Base-by-base conservation (phyloP, 1,140 invertebrate species). In the Coenobita brevimanus region DNA sequence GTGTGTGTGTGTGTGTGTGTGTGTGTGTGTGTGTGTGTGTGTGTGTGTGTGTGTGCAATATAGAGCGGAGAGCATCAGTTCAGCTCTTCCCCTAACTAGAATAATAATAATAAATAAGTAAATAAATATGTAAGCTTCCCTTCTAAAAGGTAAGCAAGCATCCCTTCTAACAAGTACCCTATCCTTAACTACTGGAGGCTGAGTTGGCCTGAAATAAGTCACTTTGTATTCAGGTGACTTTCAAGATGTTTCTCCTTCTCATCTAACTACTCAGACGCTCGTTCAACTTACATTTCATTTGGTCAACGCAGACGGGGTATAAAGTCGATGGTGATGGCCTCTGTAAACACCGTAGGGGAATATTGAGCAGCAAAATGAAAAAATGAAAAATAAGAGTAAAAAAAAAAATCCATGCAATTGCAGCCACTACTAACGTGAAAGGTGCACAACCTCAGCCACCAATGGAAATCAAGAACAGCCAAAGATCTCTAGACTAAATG, bases 401-500 rank as follows among this genome's bases (percentile, higher is more conserved):
- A 78, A 78, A 46, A 46, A 38, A 78, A 78, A 78, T n/a, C 41
- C 84, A 87, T 87, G 84, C 84, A 87, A 36, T 41, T n/a, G 43
- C 36, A 64, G 73, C 62, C 43, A 76, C 76, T 62, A 82, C 81
- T 87, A 87, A 73, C 46, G 46, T 73, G 64, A 75, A 87, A 62
- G 79, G 75, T 79, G 76, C 84, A 87, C 62, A 79, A 87, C 75
- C 76, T 76, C 57, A 79, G 76, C 76, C 62, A 87, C 76, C 76
- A 87, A 80, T 80, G 75, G 76, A 87, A 87, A 87, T 87, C 71
- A 87, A 87, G 76, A 87, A 87, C 84, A 87, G 84, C 84, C 84
- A 87, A 87, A 87, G 76, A 80, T 76, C 76, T 79, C 46, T n/a
- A 30, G 38, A 75, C 82, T 84, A 84, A 76, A 41, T 78, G 57